Percentiles rank a stretch among this genome's conserved stretches.
Evolutionary conservation across 1,140 invertebrate species (phyloP).

Genomic region (Aphelenchoides fujianensis): DNA sequence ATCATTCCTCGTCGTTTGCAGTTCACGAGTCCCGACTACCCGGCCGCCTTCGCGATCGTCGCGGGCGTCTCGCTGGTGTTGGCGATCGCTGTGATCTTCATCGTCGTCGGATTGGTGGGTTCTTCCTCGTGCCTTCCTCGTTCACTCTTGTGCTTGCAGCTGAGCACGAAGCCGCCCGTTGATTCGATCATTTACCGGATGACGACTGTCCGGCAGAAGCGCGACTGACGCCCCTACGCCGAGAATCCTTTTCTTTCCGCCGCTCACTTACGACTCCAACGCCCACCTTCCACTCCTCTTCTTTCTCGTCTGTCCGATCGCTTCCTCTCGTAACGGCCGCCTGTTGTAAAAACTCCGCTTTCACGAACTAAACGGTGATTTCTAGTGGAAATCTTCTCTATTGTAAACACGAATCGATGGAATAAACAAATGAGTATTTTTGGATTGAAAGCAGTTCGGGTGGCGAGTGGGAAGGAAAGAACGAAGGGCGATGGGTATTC

Average conservation of each 20-base stretch:
- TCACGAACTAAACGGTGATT: no score
- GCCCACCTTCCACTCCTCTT: conserved; percentile 10
- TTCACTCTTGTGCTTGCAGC: neutral
- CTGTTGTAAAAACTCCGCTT: no score
- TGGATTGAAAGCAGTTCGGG: no score
- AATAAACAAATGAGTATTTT: no score
- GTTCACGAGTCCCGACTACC: conserved; percentile 51
- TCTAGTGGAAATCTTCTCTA: no score
- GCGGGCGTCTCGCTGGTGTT: conserved; percentile 54
- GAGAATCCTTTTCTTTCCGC: conserved; percentile 9
- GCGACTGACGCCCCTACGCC: conserved; percentile 45
- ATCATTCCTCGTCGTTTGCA: conserved; percentile 19
- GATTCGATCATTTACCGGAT: conserved; percentile 61
- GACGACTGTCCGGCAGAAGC: conserved; percentile 61
- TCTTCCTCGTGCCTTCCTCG: conserved; percentile 25
- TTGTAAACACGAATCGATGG: no score
- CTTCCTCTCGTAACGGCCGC: no score
- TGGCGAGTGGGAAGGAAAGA: no score
- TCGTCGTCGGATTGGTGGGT: conserved; percentile 57
- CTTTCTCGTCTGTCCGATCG: no score
- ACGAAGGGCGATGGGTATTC: no score
- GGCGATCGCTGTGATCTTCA: conserved; percentile 52
- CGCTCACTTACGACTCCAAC: conserved; percentile 29
- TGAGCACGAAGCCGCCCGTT: neutral
- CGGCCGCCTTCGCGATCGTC: conserved; percentile 60